Evolutionary conservation across 2,113 vertebrate genomes (phyloP), one percentile per base, ranked within the genome.

Genomic region (Felis catus): DNA sequence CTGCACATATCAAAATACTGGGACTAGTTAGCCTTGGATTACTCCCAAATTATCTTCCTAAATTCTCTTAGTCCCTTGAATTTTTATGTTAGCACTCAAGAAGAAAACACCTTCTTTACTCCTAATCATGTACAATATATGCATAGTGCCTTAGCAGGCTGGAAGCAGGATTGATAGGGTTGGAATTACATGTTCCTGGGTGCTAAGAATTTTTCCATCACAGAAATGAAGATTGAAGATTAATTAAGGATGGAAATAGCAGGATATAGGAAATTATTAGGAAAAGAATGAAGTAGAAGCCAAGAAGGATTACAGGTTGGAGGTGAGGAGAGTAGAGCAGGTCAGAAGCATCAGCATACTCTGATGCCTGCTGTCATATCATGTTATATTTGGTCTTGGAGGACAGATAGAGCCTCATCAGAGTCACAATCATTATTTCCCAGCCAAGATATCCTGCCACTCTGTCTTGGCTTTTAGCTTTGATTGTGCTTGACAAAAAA

Each of bases 331-430:
- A 48, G 51, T 29, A 55, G 29, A 36, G 25, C 51, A 53, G 25
- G 12, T 76, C 23, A 73, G 18, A 81, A 53, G 12, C 12, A 58
- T 31, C 33, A 53, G 36, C 1, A 9, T 61, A 19, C 33, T 73
- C 55, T 29, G 55, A 29, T 33, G 82, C 29, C 13, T 39, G 23
- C 65, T 63, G 27, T 19, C 61, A n/a, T 55, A 19, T 10, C 12
- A 1, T 19, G 51, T 33, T n/a, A 1, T 25, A 0, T 58, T 13
- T 65, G 25, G 74, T 45, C 33, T 31, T 53, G 2, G 13, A 48
- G 6, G 2, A 5, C 0, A 29, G 4, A 4, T 1, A n/a, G 1
- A 76, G 1, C 11, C n/a, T 33, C 7, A 21, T n/a, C 41, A 36
- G 21, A 51, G 19, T 15, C 33, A 3, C 12, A 25, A 16, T 15